A percentile compares a stretch with the other conserved stretches of the same genome.
Evolutionary conservation across 2,888 invertebrate species (phyloP).

Genomic region (Plagodis pulveraria): DNA sequence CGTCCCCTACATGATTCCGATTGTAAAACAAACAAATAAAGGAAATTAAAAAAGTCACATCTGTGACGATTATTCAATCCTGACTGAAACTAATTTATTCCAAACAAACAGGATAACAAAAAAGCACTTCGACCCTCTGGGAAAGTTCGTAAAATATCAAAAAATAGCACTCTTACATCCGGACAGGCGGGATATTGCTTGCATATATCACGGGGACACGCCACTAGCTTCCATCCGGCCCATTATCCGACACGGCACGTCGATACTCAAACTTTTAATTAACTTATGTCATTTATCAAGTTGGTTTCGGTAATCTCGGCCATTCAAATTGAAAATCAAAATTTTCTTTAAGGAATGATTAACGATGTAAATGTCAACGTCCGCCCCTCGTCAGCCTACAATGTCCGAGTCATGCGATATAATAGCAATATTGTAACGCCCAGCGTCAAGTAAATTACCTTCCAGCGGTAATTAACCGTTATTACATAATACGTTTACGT

Average conservation of each 20-base stretch:
- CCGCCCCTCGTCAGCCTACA: slow-evolving; percentile 68
- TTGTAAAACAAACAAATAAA: slow-evolving; percentile 49
- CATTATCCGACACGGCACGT: slow-evolving; percentile 43
- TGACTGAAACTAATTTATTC: slow-evolving; percentile 54
- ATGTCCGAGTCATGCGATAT: slow-evolving; percentile 78
- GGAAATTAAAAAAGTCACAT: slow-evolving; percentile 71
- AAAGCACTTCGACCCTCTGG: slow-evolving; percentile 56
- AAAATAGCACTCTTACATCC: slow-evolving; percentile 57
- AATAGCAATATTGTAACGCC: slow-evolving; percentile 77
- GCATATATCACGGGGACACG: slow-evolving; percentile 59
- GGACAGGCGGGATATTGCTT: slow-evolving; percentile 53
- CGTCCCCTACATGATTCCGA: slow-evolving; percentile 15
- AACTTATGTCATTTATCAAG: slow-evolving; percentile 71
- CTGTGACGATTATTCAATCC: slow-evolving; percentile 59
- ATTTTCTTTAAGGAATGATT: slow-evolving; percentile 77
- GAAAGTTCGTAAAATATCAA: slow-evolving; percentile 59
- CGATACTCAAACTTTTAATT: slow-evolving; percentile 57
- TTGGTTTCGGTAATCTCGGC: slow-evolving; percentile 63
- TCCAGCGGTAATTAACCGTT: slow-evolving; percentile 67
- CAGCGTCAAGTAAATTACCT: slow-evolving; percentile 75
- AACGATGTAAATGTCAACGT: slow-evolving; percentile 74
- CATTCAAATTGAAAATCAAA: slow-evolving; percentile 80
- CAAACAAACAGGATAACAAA: slow-evolving; percentile 69
- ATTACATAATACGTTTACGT: slow-evolving; percentile 54
- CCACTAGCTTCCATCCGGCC: slow-evolving; percentile 46